These are phyloP conservation scores for Andinoacara biseriatus DNA, from an alignment of 2,113 vertebrate genomes.

Conservation along the genomic window DNA sequence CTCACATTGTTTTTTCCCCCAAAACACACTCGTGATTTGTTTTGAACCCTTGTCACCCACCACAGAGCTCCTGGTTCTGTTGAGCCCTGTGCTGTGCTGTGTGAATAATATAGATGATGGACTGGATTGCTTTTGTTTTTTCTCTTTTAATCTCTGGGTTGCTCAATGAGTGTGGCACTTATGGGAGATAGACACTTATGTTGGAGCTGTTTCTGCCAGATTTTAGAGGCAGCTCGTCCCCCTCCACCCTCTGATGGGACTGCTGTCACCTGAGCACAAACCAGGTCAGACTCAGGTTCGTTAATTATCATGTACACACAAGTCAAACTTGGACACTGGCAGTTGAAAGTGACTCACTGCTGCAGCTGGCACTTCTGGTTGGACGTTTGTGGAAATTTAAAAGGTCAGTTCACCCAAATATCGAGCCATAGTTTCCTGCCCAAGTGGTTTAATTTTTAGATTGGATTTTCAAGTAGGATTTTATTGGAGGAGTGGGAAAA, in stretches of 20 bases:
- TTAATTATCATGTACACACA: neutral
- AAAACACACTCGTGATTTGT: neutral
- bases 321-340: neutral
- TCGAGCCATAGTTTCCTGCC: neutral
- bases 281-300: neutral
- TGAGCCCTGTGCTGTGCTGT: neutral
- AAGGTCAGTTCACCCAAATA: conserved; percentile 25
- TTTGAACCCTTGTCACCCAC: neutral
- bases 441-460: neutral
- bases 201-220: neutral
- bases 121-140: neutral
- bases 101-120: neutral
- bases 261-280: neutral
- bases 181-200: neutral
- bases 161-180: neutral
- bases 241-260: neutral
- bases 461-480: neutral
- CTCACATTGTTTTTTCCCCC: neutral
- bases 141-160: neutral
- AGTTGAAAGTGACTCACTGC: neutral
- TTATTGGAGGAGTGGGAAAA: neutral
- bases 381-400: neutral
- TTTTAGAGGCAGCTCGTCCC: neutral
- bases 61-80: neutral
- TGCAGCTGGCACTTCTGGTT: neutral